Evolutionary conservation across 1,140 invertebrate species (phyloP), one percentile per base, ranked within the genome.

Genomic region (Eurytemora carolleeae): DNA sequence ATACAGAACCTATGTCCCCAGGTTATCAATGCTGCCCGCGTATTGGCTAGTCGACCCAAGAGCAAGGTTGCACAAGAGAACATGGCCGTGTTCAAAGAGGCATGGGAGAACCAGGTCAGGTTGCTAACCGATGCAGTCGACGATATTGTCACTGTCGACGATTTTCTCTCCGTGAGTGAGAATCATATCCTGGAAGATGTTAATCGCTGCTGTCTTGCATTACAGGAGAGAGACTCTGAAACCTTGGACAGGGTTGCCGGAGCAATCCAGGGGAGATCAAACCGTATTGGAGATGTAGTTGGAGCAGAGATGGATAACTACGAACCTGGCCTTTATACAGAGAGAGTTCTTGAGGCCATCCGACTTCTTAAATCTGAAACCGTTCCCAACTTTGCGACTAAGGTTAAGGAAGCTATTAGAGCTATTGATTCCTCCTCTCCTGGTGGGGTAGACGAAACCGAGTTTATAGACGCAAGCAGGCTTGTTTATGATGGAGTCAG

Each of bases 151-250:
- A 97, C 92, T 1, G 93, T 98, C 68, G 93, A 98, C 70, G 95
- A 99, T 73, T 98, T 98, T 76, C 75, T 99, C 25, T 92, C 94
- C 25, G 94, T 99, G 19, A 88, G 84, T 78, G 94, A 98, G 75
- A 94, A 89, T 72, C 95, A 98, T 71, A 97, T 99, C 67, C 74
- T 97, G 61, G 95, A 99, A 70, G 95, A 99, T 76, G 91, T 97
- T 18, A 96, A 97, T 74, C 94, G 94, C 70, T 97, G 93, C 73
- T 89, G 98, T 17, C 76, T 94, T 65, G 92, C 92, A 1, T 77
- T 98, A 24, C 89, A 95, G 76, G 87, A 95, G 72, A 82, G 83
- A 0, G 88, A 95, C 70, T 83, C 86, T 0, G 87, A 91, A 68
- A 86, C 84, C 1, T 75, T 98, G 15, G 91, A 97, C 70, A 75